These are phyloP conservation scores for Lacerta bilineata DNA, from an alignment of 2,797 vertebrate genomes.

Conservation along the genomic window DNA sequence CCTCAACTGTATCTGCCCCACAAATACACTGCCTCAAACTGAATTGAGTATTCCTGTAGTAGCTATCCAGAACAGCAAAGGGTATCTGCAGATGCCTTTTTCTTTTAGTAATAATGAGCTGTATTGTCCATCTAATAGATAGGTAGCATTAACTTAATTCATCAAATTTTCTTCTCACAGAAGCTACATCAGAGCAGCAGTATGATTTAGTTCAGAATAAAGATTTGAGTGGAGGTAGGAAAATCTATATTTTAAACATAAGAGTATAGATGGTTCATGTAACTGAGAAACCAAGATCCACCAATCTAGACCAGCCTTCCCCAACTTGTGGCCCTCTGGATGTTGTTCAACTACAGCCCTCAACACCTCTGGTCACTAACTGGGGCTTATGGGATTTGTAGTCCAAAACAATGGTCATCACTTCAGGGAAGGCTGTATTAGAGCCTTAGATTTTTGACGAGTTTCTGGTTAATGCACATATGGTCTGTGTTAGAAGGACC, in stretches of 20 bases:
- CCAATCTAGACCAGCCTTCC: too few species aligned
- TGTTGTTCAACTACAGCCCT: not conserved
- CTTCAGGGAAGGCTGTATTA: too few species aligned
- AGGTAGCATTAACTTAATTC: not conserved
- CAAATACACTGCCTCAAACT: not conserved
- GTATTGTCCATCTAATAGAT: not conserved
- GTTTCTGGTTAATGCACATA: not conserved
- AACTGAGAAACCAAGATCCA: not conserved
- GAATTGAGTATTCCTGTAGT: not conserved
- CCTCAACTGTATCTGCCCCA: not conserved
- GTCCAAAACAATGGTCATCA: too few species aligned
- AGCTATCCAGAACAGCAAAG: not conserved
- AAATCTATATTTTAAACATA: not conserved
- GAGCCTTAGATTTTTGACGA: not conserved
- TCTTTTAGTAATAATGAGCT: not conserved
- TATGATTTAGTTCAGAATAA: conserved; percentile 13
- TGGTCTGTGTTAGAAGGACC: not conserved
- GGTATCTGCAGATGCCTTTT: not conserved
- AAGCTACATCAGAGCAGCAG: conserved; percentile 14
- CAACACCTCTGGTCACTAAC: too few species aligned
- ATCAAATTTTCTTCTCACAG: conserved; percentile 10
- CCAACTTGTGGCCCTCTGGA: too few species aligned
- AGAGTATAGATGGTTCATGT: not conserved
- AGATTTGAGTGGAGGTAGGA: not conserved
- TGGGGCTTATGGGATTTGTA: too few species aligned